phyloP scores from a whole-genome alignment of 92 coral and sea anemone genomes.

The Pocillopora meandrina region DNA sequence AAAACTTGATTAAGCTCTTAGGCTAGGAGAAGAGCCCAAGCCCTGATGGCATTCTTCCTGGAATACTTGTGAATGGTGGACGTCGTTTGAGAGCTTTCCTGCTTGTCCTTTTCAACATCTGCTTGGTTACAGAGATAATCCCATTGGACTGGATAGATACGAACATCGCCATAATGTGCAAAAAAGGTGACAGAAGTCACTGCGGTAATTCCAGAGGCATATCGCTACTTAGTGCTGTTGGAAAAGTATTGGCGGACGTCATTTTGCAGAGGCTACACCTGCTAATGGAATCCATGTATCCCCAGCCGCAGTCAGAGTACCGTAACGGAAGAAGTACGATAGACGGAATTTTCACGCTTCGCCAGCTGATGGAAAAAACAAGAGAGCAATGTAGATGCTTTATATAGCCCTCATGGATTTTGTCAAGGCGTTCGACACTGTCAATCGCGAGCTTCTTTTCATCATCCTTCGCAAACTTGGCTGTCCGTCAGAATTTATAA shows the following conservation, averaged over 20 bases:
- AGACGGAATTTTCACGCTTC: conserved; percentile 53
- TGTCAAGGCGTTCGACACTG: conserved; percentile 17
- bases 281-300: conserved; percentile 31
- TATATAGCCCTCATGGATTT: conserved; percentile 46
- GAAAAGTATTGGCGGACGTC: conserved; percentile 26
- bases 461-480: conserved; percentile 39
- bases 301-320: conserved; percentile 47
- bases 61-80: conserved; percentile 48
- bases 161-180: conserved; percentile 48
- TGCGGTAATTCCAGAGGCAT: too few species aligned
- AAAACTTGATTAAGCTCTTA: not conserved
- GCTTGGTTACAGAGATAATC: conserved; percentile 37
- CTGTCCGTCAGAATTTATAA: conserved; percentile 25
- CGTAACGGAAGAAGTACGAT: conserved; percentile 42
- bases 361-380: conserved; percentile 29
- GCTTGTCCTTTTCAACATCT: not conserved
- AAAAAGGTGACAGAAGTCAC: not conserved
- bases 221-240: too few species aligned
- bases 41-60: conserved; percentile 42
- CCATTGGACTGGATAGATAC: conserved; percentile 46
- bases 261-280: conserved; percentile 39
- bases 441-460: conserved; percentile 23
- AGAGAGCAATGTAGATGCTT: conserved; percentile 7
- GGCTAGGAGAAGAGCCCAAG: conserved; percentile 61
- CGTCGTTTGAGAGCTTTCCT: conserved; percentile 47